These are phyloP conservation scores for Guaruba guarouba DNA, from an alignment of 2,113 vertebrate species.

Conservation along the genomic window DNA sequence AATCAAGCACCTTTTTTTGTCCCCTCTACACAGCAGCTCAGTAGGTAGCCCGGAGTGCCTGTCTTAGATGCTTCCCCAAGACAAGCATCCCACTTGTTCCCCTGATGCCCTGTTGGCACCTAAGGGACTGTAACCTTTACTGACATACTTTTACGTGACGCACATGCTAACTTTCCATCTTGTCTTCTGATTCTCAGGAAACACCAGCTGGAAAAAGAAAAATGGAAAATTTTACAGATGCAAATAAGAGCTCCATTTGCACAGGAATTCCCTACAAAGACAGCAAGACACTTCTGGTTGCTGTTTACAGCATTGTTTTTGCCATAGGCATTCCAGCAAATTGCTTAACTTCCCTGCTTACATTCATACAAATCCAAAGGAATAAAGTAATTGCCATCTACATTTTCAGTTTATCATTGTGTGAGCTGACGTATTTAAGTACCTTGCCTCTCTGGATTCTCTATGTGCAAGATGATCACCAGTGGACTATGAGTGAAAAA, in stretches of 20 bases:
- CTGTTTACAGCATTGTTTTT: conserved; percentile 78
- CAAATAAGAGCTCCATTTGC: neutral
- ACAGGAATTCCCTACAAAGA: conserved; percentile 10
- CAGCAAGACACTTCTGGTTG: conserved; percentile 62
- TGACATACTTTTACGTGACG: neutral
- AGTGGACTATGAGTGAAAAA: conserved; percentile 59
- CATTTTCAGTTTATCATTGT: conserved; percentile 83
- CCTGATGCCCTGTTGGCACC: neutral
- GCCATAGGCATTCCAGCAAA: conserved; percentile 83
- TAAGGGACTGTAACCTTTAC: neutral
- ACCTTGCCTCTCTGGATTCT: conserved; percentile 85
- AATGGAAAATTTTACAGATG: neutral
- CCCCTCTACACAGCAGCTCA: neutral
- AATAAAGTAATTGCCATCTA: conserved; percentile 83
- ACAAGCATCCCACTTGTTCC: neutral
- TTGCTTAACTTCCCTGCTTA: conserved; percentile 76
- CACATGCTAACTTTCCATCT: neutral
- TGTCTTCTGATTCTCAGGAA: conserved; percentile 45
- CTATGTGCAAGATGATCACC: conserved; percentile 72
- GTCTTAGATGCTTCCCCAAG: neutral
- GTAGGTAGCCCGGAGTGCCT: neutral
- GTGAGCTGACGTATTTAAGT: conserved; percentile 83
- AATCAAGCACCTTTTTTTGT: neutral
- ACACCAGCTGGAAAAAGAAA: neutral
- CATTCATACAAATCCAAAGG: conserved; percentile 71